These are phyloP conservation scores for Drosophila diplacantha DNA, from an alignment of 2,888 invertebrate species.

Conservation along the genomic window DNA sequence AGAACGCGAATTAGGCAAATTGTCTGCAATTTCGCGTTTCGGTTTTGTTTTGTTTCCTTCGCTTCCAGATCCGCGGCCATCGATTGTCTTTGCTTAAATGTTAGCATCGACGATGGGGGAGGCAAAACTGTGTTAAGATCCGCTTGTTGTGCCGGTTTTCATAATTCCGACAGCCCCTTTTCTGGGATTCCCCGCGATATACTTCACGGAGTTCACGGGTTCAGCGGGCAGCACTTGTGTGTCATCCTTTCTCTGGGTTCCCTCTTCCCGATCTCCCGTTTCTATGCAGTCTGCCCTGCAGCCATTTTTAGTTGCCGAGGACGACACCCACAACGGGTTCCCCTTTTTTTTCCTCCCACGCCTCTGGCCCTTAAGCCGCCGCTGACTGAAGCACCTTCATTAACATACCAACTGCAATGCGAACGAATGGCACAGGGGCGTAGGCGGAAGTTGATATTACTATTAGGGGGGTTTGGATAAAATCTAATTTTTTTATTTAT, in stretches of 20 bases:
- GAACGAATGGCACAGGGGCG: conserved; percentile 11
- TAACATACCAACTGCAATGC: conserved; percentile 64
- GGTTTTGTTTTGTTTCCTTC: conserved; percentile 5
- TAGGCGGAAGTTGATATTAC: neutral
- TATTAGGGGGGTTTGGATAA: neutral
- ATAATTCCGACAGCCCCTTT: conserved; percentile 35
- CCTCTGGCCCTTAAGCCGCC: conserved; percentile 11
- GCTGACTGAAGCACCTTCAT: conserved; percentile 65
- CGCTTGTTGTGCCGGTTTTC: conserved; percentile 37
- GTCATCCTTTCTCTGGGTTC: conserved; percentile 52
- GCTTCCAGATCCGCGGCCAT: conserved; percentile 38
- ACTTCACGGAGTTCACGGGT: conserved; percentile 60
- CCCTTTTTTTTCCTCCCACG: neutral
- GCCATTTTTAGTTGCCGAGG: conserved; percentile 54
- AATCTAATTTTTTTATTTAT: too few relatives aligned
- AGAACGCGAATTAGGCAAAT: conserved; percentile 68
- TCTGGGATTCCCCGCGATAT: conserved; percentile 29
- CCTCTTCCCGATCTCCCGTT: conserved; percentile 23
- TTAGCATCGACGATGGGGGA: conserved; percentile 10
- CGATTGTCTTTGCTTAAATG: conserved; percentile 48
- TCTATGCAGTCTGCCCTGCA: conserved; percentile 59
- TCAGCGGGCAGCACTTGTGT: conserved; percentile 65
- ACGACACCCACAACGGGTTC: conserved; percentile 40
- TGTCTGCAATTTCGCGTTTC: conserved; percentile 62
- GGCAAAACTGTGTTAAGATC: conserved; percentile 57